Evolutionary conservation across 2,797 vertebrate species (phyloP).

Genomic region (Hipposideros larvatus): DNA sequence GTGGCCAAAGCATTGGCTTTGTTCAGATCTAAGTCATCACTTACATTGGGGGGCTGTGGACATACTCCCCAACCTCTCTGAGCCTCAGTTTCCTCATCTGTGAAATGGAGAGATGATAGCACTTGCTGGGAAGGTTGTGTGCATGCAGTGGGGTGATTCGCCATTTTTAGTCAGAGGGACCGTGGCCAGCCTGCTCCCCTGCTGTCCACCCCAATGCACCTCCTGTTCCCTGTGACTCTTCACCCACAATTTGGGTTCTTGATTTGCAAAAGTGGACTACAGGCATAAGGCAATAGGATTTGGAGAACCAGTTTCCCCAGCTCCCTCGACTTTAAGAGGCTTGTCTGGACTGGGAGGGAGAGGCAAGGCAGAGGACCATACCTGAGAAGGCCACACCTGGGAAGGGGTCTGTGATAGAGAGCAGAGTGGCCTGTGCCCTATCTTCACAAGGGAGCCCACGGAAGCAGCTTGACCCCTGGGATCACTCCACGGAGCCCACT

Average conservation of each 20-base stretch:
- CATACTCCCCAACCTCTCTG: background rate
- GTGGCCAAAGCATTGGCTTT: background rate
- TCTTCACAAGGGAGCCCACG: background rate
- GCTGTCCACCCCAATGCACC: accelerated
- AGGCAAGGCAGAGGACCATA: background rate
- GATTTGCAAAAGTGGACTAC: background rate
- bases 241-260: background rate
- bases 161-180: accelerated
- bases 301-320: background rate
- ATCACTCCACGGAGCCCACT: background rate
- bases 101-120: background rate
- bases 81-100: background rate
- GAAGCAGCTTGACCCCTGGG: background rate
- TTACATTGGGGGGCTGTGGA: too few species aligned
- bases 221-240: background rate
- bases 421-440: background rate
- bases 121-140: background rate
- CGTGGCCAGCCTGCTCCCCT: background rate
- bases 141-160: accelerated
- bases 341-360: background rate
- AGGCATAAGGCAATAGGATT: background rate
- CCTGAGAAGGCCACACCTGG: background rate
- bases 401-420: background rate
- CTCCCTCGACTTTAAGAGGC: background rate
- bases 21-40: background rate